A percentile compares a stretch with the other conserved stretches of the same genome.
phyloP scores from a whole-genome alignment of 2,113 vertebrate species.

The Dascyllus trimaculatus region DNA sequence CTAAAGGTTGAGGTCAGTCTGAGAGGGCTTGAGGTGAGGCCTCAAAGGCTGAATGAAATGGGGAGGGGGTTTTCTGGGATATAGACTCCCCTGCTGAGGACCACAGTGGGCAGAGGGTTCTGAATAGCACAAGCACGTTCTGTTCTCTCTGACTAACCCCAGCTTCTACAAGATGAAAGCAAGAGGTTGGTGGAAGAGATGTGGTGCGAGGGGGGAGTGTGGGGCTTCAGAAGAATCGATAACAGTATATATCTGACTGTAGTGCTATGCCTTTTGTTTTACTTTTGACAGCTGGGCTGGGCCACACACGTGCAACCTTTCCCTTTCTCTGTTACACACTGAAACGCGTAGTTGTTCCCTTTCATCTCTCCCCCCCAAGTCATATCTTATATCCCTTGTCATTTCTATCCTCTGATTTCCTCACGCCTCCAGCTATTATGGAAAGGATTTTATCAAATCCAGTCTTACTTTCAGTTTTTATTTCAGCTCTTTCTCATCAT shows the following conservation, averaged over 20 bases:
- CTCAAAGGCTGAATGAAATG: constrained; percentile 61
- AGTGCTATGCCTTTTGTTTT: constrained; percentile 39
- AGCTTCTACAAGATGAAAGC: constrained; percentile 63
- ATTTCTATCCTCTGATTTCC: constrained; percentile 25
- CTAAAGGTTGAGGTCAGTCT: constrained; percentile 61
- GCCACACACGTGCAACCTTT: constrained; percentile 14
- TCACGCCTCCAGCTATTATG: not conserved
- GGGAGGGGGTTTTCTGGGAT: constrained; percentile 35
- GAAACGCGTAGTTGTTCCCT: not conserved
- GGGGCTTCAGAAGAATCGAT: constrained; percentile 50
- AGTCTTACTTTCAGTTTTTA: not conserved
- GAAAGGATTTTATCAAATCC: constrained; percentile 42
- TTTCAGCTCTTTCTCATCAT: constrained; percentile 9
- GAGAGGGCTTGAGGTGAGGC: constrained; percentile 59
- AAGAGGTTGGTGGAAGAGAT: constrained; percentile 39
- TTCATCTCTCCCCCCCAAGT: constrained; percentile 6
- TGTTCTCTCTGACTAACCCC: constrained; percentile 39
- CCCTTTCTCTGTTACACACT: constrained; percentile 1
- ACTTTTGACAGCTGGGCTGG: constrained; percentile 12
- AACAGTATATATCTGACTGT: constrained; percentile 31
- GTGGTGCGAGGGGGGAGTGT: constrained; percentile 4
- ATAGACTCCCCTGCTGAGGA: constrained; percentile 55
- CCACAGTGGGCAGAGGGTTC: constrained; percentile 47
- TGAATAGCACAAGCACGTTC: constrained; percentile 48
- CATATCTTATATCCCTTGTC: not conserved